These are phyloP conservation scores for Platycnemis pennipes DNA, from an alignment of 2,888 invertebrate genomes.

Conservation along the genomic window DNA sequence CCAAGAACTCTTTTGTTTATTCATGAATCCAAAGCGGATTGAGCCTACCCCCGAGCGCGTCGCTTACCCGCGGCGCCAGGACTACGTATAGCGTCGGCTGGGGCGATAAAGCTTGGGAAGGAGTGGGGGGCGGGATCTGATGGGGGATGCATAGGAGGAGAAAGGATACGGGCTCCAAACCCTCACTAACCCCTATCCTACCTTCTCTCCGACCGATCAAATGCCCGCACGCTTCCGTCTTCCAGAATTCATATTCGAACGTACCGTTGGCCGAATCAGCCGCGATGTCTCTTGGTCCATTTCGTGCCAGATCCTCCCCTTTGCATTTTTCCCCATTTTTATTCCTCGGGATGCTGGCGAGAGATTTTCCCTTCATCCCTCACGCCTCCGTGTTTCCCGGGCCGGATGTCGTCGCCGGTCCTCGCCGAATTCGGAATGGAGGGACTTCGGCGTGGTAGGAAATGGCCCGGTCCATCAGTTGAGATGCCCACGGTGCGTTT, in stretches of 20 bases:
- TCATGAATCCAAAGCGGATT: neutral
- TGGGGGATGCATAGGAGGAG: neutral
- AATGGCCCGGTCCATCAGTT: no score
- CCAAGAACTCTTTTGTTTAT: slow-evolving; percentile 21
- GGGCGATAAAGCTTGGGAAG: neutral
- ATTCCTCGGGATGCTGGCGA: neutral
- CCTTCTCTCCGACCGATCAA: neutral
- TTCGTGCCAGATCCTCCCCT: neutral
- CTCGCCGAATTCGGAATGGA: neutral
- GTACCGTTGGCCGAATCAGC: neutral
- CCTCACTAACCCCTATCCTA: neutral
- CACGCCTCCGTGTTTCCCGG: neutral
- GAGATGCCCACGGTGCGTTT: no score
- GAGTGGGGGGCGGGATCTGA: neutral
- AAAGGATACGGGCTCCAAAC: neutral
- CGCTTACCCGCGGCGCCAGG: neutral
- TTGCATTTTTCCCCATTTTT: neutral
- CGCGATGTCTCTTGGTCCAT: neutral
- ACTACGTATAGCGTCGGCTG: no score
- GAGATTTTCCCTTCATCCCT: neutral
- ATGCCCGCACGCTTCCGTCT: neutral
- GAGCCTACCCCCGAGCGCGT: neutral
- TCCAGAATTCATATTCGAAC: neutral
- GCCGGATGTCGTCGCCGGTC: neutral
- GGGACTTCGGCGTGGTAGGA: neutral